Evolutionary conservation across 1,140 invertebrate species (phyloP), one percentile per base, ranked within the genome.

Genomic region (Nasonia vitripennis): DNA sequence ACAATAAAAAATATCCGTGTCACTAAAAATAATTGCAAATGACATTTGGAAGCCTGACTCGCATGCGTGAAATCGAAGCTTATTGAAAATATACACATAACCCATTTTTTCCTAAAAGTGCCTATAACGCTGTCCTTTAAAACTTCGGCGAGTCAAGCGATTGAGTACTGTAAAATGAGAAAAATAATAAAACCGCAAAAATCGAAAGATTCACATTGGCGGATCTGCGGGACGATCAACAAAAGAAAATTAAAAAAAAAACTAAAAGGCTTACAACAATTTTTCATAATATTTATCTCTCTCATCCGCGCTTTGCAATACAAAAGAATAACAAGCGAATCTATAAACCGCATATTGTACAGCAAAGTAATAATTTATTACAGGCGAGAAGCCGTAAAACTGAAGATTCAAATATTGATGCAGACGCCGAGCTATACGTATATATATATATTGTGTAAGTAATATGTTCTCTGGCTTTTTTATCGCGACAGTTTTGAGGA

Each of bases 71-170:
- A 81, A 81, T 85, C 55, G 55, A 23, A 75, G 55, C 73, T 75
- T 31, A 45, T 80, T 74, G 14, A 74, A 70, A 62, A 70, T 31
- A 48, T 81, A 27, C 10, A 17, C 2, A 23, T 48, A 45, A 67
- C 48, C 20, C 27, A 77, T 74, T 86, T 89, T 91, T 90, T 91
- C 90, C 91, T 92, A 89, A 92, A 93, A 93, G 92, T 93, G 92
- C 92, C 92, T 93, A 93, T 80, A 86, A 86, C 88, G 91, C 91
- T 92, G 79, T 91, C 89, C 89, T 86, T 85, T 83, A 81, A 34
- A 88, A 81, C 85, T 62, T 87, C 68, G 71, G 17, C 6, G 62
- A 81, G 62, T 51, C 45, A 23, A 78, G 37, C 51, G 55, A 81
- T 74, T 86, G 20, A 70, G 67, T 81, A 34, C 37, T 77, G 51